Evolutionary conservation across 2,797 vertebrate genomes (phyloP), one percentile per base, ranked within the genome.

Genomic region (Enteromius fasciolatus): DNA sequence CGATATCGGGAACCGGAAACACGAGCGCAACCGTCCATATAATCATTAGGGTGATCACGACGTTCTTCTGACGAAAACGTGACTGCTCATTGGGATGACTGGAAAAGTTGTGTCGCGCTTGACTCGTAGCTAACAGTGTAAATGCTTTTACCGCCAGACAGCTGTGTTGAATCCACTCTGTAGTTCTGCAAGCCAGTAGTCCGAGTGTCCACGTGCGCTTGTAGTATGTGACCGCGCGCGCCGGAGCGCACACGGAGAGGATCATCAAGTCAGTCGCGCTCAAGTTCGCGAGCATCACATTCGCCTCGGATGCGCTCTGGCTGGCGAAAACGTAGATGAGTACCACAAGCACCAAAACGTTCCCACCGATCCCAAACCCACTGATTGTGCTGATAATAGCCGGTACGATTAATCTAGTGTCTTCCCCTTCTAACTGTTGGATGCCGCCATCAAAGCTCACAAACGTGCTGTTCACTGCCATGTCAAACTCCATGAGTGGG

Each of bases 121-220:
- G 90, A 9, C 90, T 93, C 36, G 93, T 91, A 5, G 88, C 91
- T 0, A 93, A 93, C 1, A 96, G 91, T 33, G 90, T 93, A 6
- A 96, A 89, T 75, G 93, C 94, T 90, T 95, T 96, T 1, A 92
- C 93, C 0, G 92, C 87, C 77, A 95, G 81, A 39, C 93, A 95
- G 0, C 92, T 91, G 85, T 96, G 94, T 46, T 96, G 94, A 81
- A 96, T 92, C 95, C 95, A 96, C 84, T 95, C 95, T 7, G 93
- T 72, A 31, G 94, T 94, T 84, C 89, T 91, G 89, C 96, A 96
- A 1, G 92, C 85, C 18, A 94, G 90, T 2, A 85, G 80, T 3
- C 95, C 95, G 18, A 95, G 76, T 5, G 91, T 91, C 96, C 95
- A 95, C 9, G 90, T 90, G 82, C 92, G 93, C 39, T 83, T 91